phyloP scores from a whole-genome alignment of 2,888 invertebrate species.

The Branchipolynoe longqiensis region DNA sequence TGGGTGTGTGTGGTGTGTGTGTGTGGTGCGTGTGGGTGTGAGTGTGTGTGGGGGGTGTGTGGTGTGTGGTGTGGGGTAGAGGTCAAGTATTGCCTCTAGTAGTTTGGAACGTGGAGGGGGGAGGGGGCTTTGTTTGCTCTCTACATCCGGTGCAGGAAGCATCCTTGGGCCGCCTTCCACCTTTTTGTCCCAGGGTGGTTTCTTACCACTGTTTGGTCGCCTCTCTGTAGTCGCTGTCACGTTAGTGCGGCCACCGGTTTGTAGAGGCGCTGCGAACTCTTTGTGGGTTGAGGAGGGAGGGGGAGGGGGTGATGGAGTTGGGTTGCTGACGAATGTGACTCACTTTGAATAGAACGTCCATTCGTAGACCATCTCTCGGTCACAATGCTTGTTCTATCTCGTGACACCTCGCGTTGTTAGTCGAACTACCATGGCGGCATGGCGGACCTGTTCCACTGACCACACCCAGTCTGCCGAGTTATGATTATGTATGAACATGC shows the following conservation, averaged over 20 bases:
- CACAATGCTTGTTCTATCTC: slow-evolving; percentile 19
- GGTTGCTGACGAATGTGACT: background rate
- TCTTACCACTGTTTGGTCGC: background rate
- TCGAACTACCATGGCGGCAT: background rate
- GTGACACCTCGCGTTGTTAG: background rate
- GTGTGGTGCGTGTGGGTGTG: too few relatives aligned
- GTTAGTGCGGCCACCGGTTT: background rate
- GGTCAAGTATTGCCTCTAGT: background rate
- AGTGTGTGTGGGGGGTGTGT: too few relatives aligned
- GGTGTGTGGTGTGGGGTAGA: background rate
- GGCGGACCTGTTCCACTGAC: background rate
- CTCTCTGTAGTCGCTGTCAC: background rate
- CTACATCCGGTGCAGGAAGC: background rate
- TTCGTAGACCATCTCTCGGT: background rate
- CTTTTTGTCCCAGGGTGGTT: background rate
- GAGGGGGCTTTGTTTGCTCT: background rate
- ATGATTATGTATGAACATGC: slow-evolving; percentile 13
- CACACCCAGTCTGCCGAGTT: slow-evolving; percentile 15
- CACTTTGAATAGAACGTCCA: too few relatives aligned
- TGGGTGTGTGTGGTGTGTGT: too few relatives aligned
- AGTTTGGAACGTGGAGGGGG: background rate
- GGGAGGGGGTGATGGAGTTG: background rate
- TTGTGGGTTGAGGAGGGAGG: background rate
- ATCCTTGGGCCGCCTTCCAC: slow-evolving; percentile 10
- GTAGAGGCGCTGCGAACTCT: background rate